Evolutionary conservation across 1,140 invertebrate genomes (phyloP).

Genomic region (Brachystomella parvula): DNA sequence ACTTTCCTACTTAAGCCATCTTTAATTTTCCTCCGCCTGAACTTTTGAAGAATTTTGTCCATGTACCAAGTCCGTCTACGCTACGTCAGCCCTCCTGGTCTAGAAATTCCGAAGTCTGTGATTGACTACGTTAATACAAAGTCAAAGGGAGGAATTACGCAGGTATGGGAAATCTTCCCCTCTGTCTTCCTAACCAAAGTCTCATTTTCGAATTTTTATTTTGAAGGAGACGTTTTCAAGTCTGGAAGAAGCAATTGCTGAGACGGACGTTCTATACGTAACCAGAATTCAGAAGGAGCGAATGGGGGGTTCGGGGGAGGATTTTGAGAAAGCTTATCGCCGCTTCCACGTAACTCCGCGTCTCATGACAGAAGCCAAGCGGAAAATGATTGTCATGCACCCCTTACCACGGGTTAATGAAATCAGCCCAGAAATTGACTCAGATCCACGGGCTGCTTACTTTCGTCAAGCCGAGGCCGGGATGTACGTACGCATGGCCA

Average conservation of each 20-base stretch:
- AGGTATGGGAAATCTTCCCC: slow-evolving; percentile 46
- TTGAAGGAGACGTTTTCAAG: slow-evolving; percentile 53
- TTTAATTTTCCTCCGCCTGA: too few relatives aligned
- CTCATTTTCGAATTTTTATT: not conserved
- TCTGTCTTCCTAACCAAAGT: not conserved
- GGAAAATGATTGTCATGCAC: slow-evolving; percentile 93
- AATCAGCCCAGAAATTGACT: slow-evolving; percentile 88
- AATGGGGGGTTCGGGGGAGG: slow-evolving; percentile 66
- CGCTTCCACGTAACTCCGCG: slow-evolving; percentile 84
- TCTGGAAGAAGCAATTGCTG: slow-evolving; percentile 75
- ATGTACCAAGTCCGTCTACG: slow-evolving; percentile 79
- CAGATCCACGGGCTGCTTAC: slow-evolving; percentile 92
- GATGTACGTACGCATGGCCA: slow-evolving; percentile 96
- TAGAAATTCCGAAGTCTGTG: slow-evolving; percentile 86
- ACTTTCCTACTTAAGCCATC: too few relatives aligned
- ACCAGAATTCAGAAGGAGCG: slow-evolving; percentile 94
- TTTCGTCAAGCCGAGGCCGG: slow-evolving; percentile 97
- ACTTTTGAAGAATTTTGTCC: slow-evolving; percentile 58
- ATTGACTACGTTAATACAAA: slow-evolving; percentile 63
- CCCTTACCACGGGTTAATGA: slow-evolving; percentile 90
- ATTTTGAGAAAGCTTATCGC: slow-evolving; percentile 82
- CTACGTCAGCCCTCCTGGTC: slow-evolving; percentile 77
- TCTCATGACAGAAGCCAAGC: slow-evolving; percentile 87
- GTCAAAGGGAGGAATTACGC: slow-evolving; percentile 56
- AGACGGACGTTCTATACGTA: slow-evolving; percentile 96